Evolutionary conservation across 1,140 invertebrate genomes (phyloP), one percentile per base, ranked within the genome.

Genomic region (Orius laevigatus): DNA sequence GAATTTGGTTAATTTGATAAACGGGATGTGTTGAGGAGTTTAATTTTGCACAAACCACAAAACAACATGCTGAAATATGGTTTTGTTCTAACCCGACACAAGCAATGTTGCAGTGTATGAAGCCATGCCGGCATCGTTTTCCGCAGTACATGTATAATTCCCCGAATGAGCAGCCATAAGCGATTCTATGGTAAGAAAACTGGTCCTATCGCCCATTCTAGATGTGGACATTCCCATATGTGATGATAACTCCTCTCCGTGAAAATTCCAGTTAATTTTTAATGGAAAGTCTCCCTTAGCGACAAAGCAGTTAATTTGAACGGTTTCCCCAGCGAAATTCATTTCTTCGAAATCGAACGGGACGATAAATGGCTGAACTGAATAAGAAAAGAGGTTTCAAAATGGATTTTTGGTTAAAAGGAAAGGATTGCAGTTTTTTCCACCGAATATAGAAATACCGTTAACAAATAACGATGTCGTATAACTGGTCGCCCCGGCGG

Each of bases 261-360:
- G 55, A 51, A 84, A 81, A 42, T 75, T 71, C 84, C 85, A 89
- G 34, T 68, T 66, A 53, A 89, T 82, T 46, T 76, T 76, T 46
- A 90, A 68, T 1, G 86, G 85, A 49, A 78, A 68, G 61, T 90
- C 85, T 31, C 86, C 85, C 63, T 87, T 88, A 54, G 76, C 76
- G 5, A 92, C 78, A n/a, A 80, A 77, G 66, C 89, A 94, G 10
- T 75, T 73, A 32, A 82, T 51, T 48, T 69, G 69, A 3, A 70
- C 64, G 31, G 74, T 70, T 54, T 79, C 75, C 1, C 78, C 79
- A 43, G 69, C 71, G 56, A 76, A 76, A 4, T 63, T 70, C 48
- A 78, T 73, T 40, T 70, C 68, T 40, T 72, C 73, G 51, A 78
- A 75, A 46, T 68, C 63, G 55, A 79, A 79, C 11, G 73, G 67